phyloP scores from a whole-genome alignment of 2,113 vertebrate species.

The Castor canadensis region DNA sequence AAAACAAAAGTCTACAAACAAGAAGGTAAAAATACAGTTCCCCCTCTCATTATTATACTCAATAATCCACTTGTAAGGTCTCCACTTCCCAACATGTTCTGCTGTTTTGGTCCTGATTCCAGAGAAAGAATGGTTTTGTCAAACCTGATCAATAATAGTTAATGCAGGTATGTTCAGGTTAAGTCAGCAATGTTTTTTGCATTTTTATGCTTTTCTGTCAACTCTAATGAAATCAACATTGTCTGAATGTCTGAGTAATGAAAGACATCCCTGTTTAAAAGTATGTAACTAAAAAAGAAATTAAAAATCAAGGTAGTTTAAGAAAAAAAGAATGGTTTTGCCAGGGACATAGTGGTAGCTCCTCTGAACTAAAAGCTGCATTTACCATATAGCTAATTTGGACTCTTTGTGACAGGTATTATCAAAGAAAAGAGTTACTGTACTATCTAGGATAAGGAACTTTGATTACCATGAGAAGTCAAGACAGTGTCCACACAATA shows the following conservation, averaged over 20 bases:
- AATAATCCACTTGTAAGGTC: background rate
- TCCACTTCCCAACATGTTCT: background rate
- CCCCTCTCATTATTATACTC: background rate
- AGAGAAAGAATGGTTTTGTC: background rate
- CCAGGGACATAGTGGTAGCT: background rate
- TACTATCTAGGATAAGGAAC: background rate
- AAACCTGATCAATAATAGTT: slow-evolving; percentile 77
- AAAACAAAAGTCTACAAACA: background rate
- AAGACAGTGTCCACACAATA: background rate
- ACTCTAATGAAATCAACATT: slow-evolving; percentile 84
- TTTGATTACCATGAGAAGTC: background rate
- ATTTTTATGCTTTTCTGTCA: slow-evolving; percentile 84
- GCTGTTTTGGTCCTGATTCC: background rate
- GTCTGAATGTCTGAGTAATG: slow-evolving; percentile 84
- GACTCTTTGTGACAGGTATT: background rate
- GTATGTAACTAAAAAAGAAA: slow-evolving; percentile 86
- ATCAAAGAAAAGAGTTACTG: background rate
- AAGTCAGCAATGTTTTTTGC: slow-evolving; percentile 83
- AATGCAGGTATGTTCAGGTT: slow-evolving; percentile 84
- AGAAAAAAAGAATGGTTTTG: too few relatives aligned
- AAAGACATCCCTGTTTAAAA: slow-evolving; percentile 85
- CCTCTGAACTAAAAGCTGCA: background rate
- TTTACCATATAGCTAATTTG: background rate
- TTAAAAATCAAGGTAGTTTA: slow-evolving; percentile 90
- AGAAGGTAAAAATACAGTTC: background rate